Evolutionary conservation across 2,797 vertebrate genomes (phyloP).

Genomic region (Sandelia bainsii): DNA sequence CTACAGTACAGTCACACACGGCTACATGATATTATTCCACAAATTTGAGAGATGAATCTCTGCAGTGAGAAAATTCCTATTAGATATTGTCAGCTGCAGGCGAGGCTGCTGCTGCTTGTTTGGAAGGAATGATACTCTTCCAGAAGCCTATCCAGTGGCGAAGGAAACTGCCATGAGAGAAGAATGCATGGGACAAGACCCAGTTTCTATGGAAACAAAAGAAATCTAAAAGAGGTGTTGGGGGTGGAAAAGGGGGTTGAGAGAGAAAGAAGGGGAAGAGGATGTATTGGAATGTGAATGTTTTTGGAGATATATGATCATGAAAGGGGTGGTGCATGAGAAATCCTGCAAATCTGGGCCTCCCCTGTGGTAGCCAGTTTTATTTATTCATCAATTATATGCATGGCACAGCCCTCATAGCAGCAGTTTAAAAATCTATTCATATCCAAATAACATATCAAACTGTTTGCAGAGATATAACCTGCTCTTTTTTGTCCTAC

Average conservation of each 20-base stretch:
- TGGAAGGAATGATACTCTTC: slow-evolving; percentile 62
- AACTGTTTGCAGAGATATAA: slow-evolving; percentile 33
- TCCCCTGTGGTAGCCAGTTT: slow-evolving; percentile 46
- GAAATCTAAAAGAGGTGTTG: slow-evolving; percentile 63
- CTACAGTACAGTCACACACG: slow-evolving; percentile 3
- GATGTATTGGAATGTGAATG: slow-evolving; percentile 61
- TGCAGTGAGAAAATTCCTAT: slow-evolving; percentile 37
- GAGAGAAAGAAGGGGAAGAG: slow-evolving; percentile 38
- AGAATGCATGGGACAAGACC: slow-evolving; percentile 69
- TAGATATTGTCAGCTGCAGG: slow-evolving; percentile 51
- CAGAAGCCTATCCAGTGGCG: slow-evolving; percentile 58
- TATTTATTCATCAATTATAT: slow-evolving; percentile 62
- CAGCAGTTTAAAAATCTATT: slow-evolving; percentile 29
- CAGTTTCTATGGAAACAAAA: slow-evolving; percentile 85
- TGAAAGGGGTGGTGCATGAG: slow-evolving; percentile 33
- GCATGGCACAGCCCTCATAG: slow-evolving; percentile 15
- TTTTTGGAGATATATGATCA: slow-evolving; percentile 54
- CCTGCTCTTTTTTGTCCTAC: background rate
- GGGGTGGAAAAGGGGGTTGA: slow-evolving; percentile 32
- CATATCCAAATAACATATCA: slow-evolving; percentile 38
- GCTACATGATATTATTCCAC: slow-evolving; percentile 28
- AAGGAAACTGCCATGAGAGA: slow-evolving; percentile 59
- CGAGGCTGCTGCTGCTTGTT: slow-evolving; percentile 55
- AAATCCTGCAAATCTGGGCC: slow-evolving; percentile 35
- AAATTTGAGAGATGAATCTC: slow-evolving; percentile 57